A percentile compares a stretch with the other conserved stretches of the same genome.
Conservation (phyloP, 1,140 invertebrate genomes). For the Ruditapes philippinarum region DNA sequence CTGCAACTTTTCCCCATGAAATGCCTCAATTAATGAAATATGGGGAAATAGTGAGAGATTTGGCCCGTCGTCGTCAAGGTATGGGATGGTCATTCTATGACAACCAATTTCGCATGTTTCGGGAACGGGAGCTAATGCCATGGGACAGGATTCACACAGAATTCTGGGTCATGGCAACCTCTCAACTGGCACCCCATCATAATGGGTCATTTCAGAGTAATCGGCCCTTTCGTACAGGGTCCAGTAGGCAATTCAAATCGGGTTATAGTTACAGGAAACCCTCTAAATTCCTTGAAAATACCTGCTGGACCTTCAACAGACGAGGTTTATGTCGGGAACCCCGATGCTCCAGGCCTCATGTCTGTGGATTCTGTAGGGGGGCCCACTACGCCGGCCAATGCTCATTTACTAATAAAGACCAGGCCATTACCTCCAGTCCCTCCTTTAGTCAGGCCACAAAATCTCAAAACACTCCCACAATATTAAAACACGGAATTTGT, state of each 20-base stretch:
- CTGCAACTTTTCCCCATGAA: background rate
- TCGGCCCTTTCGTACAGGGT: background rate
- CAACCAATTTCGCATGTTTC: background rate
- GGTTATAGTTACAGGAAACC: too few relatives aligned
- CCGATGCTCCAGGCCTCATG: conserved; percentile 19
- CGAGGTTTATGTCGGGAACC: background rate
- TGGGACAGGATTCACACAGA: conserved; percentile 43
- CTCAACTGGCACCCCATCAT: background rate
- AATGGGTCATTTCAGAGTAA: background rate
- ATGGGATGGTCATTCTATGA: background rate
- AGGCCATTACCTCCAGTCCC: background rate
- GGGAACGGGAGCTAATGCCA: background rate
- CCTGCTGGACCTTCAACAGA: conserved; percentile 31
- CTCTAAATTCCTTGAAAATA: background rate
- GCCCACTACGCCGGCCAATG: background rate
- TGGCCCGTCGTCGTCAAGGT: background rate
- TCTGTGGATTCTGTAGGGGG: conserved; percentile 57
- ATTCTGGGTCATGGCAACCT: conserved; percentile 35
- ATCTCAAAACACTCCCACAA: background rate
- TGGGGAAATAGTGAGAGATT: conserved; percentile 17
- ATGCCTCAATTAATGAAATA: conserved; percentile 47
- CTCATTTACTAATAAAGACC: background rate
- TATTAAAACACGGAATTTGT: too few relatives aligned
- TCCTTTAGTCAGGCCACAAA: background rate
- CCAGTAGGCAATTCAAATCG: background rate